These are phyloP conservation scores for Lordiphosa clarofinis DNA, from an alignment of 1,140 invertebrate genomes.

Conservation along the genomic window DNA sequence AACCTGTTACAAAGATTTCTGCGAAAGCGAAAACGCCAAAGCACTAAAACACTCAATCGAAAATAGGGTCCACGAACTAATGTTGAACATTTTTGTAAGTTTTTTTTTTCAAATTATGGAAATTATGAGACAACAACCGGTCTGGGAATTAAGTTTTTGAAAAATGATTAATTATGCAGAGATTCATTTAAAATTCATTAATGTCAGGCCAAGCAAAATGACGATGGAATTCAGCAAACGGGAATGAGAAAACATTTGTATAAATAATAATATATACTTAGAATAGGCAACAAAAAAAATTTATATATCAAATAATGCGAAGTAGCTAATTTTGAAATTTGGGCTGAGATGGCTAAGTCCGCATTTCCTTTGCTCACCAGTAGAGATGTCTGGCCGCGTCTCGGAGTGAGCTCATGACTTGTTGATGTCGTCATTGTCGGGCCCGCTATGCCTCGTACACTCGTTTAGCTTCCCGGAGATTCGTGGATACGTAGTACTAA, in stretches of 20 bases:
- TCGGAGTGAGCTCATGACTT: constrained; percentile 54
- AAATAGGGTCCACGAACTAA: constrained; percentile 13
- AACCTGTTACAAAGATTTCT: constrained; percentile 19
- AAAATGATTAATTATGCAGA: constrained; percentile 33
- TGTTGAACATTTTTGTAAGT: not conserved
- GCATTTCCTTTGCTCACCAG: constrained; percentile 4
- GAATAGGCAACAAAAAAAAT: not conserved
- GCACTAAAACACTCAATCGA: constrained; percentile 13
- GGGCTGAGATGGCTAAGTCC: not conserved
- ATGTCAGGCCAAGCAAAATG: constrained; percentile 30
- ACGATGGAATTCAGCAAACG: not conserved
- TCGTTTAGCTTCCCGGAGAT: constrained; percentile 12
- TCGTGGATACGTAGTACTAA: constrained; percentile 13
- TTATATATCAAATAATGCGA: constrained; percentile 3
- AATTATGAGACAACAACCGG: constrained; percentile 14
- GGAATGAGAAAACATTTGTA: constrained; percentile 42
- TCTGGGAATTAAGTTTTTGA: constrained; percentile 1
- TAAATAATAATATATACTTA: constrained; percentile 33
- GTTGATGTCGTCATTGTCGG: constrained; percentile 58
- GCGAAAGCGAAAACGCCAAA: constrained; percentile 22
- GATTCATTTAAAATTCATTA: constrained; percentile 45
- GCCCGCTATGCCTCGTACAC: constrained; percentile 10
- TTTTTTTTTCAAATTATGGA: constrained; percentile 16
- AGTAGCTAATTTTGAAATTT: constrained; percentile 9
- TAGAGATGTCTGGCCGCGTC: not conserved